phyloP scores from a whole-genome alignment of 2,888 invertebrate species.

The Sthenelais limicola region DNA sequence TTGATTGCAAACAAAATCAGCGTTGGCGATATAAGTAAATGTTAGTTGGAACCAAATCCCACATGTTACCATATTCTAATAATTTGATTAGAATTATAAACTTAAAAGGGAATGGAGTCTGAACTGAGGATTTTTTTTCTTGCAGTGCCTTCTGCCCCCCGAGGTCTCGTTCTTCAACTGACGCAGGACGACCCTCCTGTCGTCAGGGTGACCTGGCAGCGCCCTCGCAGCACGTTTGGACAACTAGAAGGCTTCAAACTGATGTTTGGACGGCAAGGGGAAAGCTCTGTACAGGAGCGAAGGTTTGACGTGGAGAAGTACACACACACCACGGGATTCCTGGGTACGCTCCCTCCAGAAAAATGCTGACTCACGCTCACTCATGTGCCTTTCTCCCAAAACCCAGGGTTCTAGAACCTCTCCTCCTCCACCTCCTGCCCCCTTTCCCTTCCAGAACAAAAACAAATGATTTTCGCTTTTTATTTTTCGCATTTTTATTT shows the following conservation, averaged over 20 bases:
- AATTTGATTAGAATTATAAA: too few species aligned
- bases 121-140: background rate
- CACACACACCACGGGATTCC: constrained; percentile 46
- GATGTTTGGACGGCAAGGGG: constrained; percentile 89
- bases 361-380: background rate
- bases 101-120: too few species aligned
- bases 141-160: constrained; percentile 73
- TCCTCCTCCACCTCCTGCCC: constrained; percentile 9
- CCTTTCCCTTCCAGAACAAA: too few species aligned
- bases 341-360: constrained; percentile 47
- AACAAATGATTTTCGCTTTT: too few species aligned
- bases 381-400: background rate
- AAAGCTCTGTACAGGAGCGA: constrained; percentile 68
- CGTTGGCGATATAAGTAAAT: too few species aligned
- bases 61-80: too few species aligned
- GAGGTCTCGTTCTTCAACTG: constrained; percentile 77
- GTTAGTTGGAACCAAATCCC: too few species aligned
- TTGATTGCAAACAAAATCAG: too few species aligned
- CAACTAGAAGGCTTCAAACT: constrained; percentile 89
- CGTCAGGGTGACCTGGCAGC: constrained; percentile 93
- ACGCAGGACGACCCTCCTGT: constrained; percentile 89
- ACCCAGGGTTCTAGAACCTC: constrained; percentile 26
- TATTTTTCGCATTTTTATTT: too few species aligned
- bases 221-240: constrained; percentile 91
- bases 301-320: constrained; percentile 48